Base-by-base conservation (phyloP, 2,888 invertebrate species). In the Netelia melanura region DNA sequence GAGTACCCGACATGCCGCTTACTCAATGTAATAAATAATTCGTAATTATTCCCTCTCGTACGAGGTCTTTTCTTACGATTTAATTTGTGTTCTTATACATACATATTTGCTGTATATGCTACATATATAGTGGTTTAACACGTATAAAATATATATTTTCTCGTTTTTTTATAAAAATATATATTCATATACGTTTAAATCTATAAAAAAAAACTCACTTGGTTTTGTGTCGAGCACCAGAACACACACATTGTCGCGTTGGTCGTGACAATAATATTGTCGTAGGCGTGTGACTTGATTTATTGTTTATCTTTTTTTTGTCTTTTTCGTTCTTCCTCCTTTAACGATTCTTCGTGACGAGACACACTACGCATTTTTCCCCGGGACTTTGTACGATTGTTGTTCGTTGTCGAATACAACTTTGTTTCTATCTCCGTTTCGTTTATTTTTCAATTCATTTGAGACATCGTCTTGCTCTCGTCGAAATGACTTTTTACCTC, bases 311-410 rank as follows among this genome's bases (percentile, higher is more conserved):
- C 14, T 54, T 11, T 0, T 54, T 54, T 30, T 0, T 30, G n/a
- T n/a, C n/a, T 3, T 72, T 64, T 21, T 54, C 14, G 0, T 54
- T 54, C 48, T 30, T 52, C 11, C 43, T 25, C 43, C n/a, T 65
- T 14, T 67, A 38, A 17, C 54, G 21, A 75, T 64, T 75, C 54
- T 54, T 14, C 54, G 44, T 38, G 14, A 44, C 56, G 54, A 44
- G 43, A 96, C 96, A 96, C 95, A 96, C 92, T 96, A 96, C 96
- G 17, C n/a, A n/a, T 61, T 61, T 17, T 6, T 17, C 61, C 48
- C 30, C 2, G 2, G 30, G n/a, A 9, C 5, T 48, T 48, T 48
- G 48, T 11, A 14, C 48, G 14, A 48, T 48, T 48, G 2, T 48
- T 48, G 48, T 38, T 38, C 48, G 48, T 10, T 48, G 48, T 2